These are phyloP conservation scores for Barypeithes pellucidus DNA, from an alignment of 2,888 invertebrate genomes.

Conservation along the genomic window DNA sequence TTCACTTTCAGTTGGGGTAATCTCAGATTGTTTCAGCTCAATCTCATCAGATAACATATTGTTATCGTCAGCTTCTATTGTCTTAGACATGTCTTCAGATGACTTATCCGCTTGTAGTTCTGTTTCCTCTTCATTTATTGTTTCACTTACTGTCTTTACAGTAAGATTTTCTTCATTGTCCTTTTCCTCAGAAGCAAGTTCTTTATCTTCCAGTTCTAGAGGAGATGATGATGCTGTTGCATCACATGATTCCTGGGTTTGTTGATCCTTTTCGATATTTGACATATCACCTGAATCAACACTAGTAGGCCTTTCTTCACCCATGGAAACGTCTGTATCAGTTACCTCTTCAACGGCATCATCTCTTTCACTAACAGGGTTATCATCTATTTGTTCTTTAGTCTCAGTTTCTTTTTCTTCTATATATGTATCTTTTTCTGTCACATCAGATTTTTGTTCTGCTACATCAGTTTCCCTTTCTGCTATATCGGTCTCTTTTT, in stretches of 20 bases:
- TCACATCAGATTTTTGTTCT: constrained; percentile 3
- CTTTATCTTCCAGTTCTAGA: constrained; percentile 2
- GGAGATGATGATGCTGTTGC: background rate
- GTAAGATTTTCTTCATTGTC: background rate
- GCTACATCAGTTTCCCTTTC: constrained; percentile 6
- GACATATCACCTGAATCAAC: background rate
- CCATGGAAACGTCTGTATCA: background rate
- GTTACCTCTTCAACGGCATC: background rate
- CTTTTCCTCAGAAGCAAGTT: background rate
- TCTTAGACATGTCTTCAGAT: background rate
- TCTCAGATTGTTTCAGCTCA: background rate
- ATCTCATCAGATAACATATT: background rate
- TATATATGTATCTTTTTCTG: background rate
- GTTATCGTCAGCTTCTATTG: background rate
- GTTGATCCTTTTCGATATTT: background rate
- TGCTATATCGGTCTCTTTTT: background rate
- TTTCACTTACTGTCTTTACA: background rate
- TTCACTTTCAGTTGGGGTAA: background rate
- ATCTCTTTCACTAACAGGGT: background rate
- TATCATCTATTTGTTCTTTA: background rate
- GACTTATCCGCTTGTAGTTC: background rate
- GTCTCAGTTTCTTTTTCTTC: background rate
- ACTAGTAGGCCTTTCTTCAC: background rate
- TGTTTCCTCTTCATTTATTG: background rate
- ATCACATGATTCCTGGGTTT: background rate